phyloP scores from a whole-genome alignment of 92 coral and sea anemone species.

The Blastomussa wellsi region DNA sequence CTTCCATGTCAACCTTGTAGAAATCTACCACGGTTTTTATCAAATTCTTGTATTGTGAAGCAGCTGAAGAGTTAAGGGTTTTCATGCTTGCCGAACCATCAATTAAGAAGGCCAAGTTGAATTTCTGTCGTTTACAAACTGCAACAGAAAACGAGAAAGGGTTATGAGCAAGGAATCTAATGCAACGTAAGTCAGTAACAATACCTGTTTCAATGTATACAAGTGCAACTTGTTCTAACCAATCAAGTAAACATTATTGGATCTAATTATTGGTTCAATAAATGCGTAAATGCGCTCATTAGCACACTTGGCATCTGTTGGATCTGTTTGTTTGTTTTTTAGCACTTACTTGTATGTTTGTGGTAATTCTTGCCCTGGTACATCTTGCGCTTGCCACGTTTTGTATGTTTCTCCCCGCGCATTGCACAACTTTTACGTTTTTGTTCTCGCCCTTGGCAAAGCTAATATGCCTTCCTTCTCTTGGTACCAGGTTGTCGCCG shows the following conservation, averaged over 20 bases:
- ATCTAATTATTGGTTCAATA: background rate
- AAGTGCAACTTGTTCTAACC: background rate
- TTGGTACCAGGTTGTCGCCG: too few relatives aligned
- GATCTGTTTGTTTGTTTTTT: too few relatives aligned
- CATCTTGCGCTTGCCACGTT: too few relatives aligned
- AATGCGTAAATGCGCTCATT: too few relatives aligned
- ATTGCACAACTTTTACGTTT: background rate
- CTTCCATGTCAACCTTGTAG: slow-evolving; percentile 19
- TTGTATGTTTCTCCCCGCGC: too few relatives aligned
- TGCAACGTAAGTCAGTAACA: background rate
- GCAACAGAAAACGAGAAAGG: background rate
- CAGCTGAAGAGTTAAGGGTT: background rate
- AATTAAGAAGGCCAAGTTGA: slow-evolving; percentile 35
- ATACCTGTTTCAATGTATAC: background rate
- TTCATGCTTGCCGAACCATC: slow-evolving; percentile 41
- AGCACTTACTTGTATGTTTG: too few relatives aligned
- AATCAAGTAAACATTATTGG: background rate
- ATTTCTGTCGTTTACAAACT: slow-evolving; percentile 25
- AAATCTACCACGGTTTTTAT: slow-evolving; percentile 14
- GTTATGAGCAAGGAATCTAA: background rate
- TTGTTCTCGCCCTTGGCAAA: background rate
- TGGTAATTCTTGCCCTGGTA: too few relatives aligned
- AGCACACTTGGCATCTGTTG: too few relatives aligned
- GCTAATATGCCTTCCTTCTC: too few relatives aligned
- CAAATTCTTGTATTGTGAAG: slow-evolving; percentile 13